phyloP scores from a whole-genome alignment of 1,140 invertebrate species.

The Cotesia typhae region DNA sequence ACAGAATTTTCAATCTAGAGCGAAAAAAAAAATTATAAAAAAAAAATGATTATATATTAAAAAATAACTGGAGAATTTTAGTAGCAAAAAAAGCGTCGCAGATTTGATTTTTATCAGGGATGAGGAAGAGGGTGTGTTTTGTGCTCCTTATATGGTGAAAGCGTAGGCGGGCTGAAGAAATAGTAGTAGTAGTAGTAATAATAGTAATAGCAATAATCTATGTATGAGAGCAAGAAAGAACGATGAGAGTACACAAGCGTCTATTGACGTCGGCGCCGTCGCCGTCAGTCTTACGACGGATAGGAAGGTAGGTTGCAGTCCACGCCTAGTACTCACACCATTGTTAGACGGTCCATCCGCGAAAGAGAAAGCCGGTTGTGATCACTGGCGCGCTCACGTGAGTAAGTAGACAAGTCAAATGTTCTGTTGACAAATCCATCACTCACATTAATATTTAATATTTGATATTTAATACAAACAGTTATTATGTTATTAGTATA shows the following conservation, averaged over 20 bases:
- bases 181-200: background rate
- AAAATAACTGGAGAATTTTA: no score
- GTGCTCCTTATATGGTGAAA: background rate
- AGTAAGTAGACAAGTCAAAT: conserved; percentile 20
- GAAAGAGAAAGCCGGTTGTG: conserved; percentile 20
- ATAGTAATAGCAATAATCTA: background rate
- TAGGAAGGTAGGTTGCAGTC: conserved; percentile 20
- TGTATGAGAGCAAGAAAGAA: background rate
- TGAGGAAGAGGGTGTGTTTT: conserved; percentile 12
- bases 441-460: background rate
- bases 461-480: background rate
- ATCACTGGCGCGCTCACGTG: conserved; percentile 4
- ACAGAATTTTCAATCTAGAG: no score
- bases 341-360: conserved; percentile 13
- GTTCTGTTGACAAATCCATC: background rate
- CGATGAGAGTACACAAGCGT: background rate
- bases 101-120: background rate
- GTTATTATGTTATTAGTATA: background rate
- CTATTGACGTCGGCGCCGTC: conserved; percentile 20
- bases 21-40: no score
- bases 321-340: conserved; percentile 22
- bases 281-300: conserved; percentile 20
- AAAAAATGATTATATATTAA: no score
- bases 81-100: no score
- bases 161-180: background rate